A percentile compares a stretch with the other conserved stretches of the same genome.
phyloP scores from a whole-genome alignment of 2,888 invertebrate genomes.

The Seira ritae region DNA sequence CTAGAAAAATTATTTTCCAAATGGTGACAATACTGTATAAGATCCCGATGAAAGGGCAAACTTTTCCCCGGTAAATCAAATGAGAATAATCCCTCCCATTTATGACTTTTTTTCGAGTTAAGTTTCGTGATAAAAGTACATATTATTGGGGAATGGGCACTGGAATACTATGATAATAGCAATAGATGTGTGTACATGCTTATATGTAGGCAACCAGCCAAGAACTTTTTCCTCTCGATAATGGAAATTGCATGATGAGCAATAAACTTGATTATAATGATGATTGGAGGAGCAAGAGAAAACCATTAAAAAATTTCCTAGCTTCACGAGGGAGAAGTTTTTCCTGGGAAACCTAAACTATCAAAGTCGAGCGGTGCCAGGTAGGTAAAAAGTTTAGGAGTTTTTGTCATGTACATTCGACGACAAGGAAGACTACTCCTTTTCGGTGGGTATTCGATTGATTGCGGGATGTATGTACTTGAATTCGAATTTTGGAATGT shows the following conservation, averaged over 20 bases:
- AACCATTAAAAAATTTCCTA: conserved; percentile 53
- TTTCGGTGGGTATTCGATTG: too few relatives aligned
- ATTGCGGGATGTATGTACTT: not conserved
- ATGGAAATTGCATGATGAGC: conserved; percentile 51
- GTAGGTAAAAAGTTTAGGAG: not conserved
- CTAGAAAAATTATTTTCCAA: not conserved
- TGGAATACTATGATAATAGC: not conserved
- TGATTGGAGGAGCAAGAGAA: conserved; percentile 47
- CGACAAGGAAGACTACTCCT: not conserved
- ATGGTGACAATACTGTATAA: not conserved
- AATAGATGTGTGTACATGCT: too few relatives aligned
- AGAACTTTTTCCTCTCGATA: conserved; percentile 15
- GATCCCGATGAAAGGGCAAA: not conserved
- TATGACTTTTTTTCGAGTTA: not conserved
- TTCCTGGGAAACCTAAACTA: not conserved
- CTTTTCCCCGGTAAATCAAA: not conserved
- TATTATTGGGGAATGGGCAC: not conserved
- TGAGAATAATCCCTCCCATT: not conserved
- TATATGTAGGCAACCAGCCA: not conserved
- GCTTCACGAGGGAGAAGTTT: not conserved
- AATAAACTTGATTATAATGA: conserved; percentile 63
- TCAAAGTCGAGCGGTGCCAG: not conserved
- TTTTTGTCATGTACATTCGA: not conserved
- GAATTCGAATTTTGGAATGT: not conserved
- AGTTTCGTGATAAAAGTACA: not conserved